A percentile compares a stretch with the other conserved stretches of the same genome.
Evolutionary conservation across 1,140 invertebrate genomes (phyloP).

Genomic region (Cheumatopsyche charites): DNA sequence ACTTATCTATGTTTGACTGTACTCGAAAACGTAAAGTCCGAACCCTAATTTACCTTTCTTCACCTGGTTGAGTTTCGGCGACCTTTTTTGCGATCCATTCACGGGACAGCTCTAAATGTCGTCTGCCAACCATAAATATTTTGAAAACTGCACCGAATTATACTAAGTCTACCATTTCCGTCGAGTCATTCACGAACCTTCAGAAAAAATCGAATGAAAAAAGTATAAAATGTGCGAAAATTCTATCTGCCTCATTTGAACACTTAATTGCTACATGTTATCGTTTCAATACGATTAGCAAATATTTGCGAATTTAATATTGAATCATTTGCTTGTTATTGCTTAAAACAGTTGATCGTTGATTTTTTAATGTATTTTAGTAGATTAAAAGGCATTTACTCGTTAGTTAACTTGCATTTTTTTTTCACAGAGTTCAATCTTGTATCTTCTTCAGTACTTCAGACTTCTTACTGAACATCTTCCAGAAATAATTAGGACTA

Average conservation of each 20-base stretch:
- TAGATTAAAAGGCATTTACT: too few species aligned
- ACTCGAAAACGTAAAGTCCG: constrained; percentile 9
- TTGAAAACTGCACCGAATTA: constrained; percentile 1
- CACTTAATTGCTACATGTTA: too few species aligned
- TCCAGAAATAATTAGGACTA: too few species aligned
- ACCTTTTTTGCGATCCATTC: constrained; percentile 38
- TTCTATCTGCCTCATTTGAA: background rate
- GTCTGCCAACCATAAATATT: constrained; percentile 36
- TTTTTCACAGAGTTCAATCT: too few species aligned
- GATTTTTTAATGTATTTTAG: too few species aligned
- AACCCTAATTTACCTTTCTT: constrained; percentile 37
- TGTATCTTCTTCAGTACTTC: too few species aligned
- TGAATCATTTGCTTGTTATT: too few species aligned
- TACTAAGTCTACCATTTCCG: constrained; percentile 11
- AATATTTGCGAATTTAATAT: too few species aligned
- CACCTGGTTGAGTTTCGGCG: constrained; percentile 36
- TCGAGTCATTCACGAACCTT: background rate
- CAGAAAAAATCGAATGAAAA: background rate
- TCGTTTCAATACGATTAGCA: too few species aligned
- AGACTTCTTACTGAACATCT: too few species aligned
- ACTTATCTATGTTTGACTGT: background rate
- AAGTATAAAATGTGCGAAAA: background rate
- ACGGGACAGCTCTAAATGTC: constrained; percentile 39
- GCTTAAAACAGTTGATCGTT: too few species aligned
- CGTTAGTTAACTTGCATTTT: too few species aligned